These are phyloP conservation scores for Enteromius treurensis DNA, from an alignment of 2,797 vertebrate genomes.

Conservation along the genomic window DNA sequence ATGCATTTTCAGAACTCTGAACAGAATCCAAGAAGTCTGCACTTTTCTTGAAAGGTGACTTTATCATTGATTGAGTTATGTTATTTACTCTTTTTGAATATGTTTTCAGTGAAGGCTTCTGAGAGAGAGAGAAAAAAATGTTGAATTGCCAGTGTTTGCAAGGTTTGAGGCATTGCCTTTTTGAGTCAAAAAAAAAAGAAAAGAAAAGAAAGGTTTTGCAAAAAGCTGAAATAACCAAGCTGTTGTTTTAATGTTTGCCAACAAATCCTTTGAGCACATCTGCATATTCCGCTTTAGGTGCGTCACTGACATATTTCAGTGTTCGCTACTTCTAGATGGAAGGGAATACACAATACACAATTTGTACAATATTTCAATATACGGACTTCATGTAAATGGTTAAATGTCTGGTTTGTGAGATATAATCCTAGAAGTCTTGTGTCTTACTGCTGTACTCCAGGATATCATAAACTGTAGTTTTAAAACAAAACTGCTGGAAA, in stretches of 20 bases:
- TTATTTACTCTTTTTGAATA: neutral
- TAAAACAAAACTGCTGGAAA: neutral
- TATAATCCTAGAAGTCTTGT: neutral
- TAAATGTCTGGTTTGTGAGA: neutral
- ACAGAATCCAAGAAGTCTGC: neutral
- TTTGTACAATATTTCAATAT: constrained; percentile 3
- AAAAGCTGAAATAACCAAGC: neutral
- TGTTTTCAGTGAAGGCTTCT: neutral
- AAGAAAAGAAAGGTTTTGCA: neutral
- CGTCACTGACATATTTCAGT: constrained; percentile 11
- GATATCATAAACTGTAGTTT: neutral
- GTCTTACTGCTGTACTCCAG: neutral
- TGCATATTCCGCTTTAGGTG: constrained; percentile 1
- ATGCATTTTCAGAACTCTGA: neutral
- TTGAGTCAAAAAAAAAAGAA: too few relatives aligned
- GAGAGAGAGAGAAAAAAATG: too few relatives aligned
- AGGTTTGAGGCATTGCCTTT: too few relatives aligned
- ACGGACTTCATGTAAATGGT: neutral
- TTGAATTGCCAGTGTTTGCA: too few relatives aligned
- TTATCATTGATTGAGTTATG: neutral
- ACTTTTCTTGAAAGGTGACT: neutral
- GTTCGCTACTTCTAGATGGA: constrained; percentile 11
- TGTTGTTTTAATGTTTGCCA: constrained; percentile 13
- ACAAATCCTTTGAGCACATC: constrained; percentile 2
- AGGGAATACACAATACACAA: too few relatives aligned